phyloP scores from a whole-genome alignment of 2,797 vertebrate species.

The Enteromius anoplus region DNA sequence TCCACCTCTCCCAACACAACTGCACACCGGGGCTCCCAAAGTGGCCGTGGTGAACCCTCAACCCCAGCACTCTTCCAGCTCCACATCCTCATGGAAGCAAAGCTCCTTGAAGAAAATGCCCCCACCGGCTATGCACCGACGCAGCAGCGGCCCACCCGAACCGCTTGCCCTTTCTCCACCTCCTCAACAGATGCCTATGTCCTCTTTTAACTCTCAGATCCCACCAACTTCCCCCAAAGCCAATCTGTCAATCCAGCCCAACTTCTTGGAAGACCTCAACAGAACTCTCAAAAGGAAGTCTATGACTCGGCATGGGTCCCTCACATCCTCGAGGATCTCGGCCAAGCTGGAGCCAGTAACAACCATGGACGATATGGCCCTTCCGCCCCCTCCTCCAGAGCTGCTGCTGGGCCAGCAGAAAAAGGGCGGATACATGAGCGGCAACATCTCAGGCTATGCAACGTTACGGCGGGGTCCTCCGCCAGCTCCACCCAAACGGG shows the following conservation, averaged over 20 bases:
- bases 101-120: conserved; percentile 85
- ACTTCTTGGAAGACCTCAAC: conserved; percentile 97
- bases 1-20: conserved; percentile 82
- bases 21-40: conserved; percentile 84
- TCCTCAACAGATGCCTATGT: conserved; percentile 72
- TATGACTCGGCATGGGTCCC: conserved; percentile 90
- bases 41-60: conserved; percentile 95
- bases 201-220: conserved; percentile 74
- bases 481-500: conserved; percentile 93
- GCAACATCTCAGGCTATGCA: conserved; percentile 96
- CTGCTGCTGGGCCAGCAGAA: conserved; percentile 88
- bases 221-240: conserved; percentile 91
- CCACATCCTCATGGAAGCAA: conserved; percentile 81
- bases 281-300: conserved; percentile 97
- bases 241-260: conserved; percentile 84
- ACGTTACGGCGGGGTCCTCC: conserved; percentile 93
- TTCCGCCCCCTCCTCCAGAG: conserved; percentile 92
- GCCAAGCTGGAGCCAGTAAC: conserved; percentile 86
- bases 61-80: conserved; percentile 79
- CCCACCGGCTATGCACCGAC: conserved; percentile 82
- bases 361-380: conserved; percentile 97
- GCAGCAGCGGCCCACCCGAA: conserved; percentile 83
- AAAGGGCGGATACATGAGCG: conserved; percentile 80
- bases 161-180: conserved; percentile 70
- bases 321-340: conserved; percentile 84